Evolutionary conservation across 2,888 invertebrate species (phyloP), one percentile per base, ranked within the genome.

Genomic region (Coenonympha arcania): DNA sequence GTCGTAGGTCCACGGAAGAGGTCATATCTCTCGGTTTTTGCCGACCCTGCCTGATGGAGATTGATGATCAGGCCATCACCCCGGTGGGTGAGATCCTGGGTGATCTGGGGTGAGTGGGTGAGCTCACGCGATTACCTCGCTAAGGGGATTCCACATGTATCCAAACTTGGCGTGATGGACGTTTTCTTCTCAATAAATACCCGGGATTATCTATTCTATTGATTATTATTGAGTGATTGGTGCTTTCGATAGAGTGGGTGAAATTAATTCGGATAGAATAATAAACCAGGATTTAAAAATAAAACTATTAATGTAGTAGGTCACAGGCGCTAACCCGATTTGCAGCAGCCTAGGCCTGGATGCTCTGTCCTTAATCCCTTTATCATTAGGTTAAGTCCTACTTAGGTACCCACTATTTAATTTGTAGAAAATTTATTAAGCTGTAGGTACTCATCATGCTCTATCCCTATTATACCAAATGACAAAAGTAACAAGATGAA

Each of bases 111-210:
- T 5, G 20, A 15, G 31, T 9, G 43, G 33, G 39, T n/a, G 13
- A 20, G 20, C 78, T 74, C 71, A 71, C 73, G 70, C 79, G 80
- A 78, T 80, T 81, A 82, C 68, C 66, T 68, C 65, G 72, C 73
- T 66, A 68, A 74, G 80, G 76, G 40, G 43, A 75, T 75, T 34
- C 40, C 82, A 79, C 80, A 84, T 84, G 82, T 81, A 86, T 84
- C 81, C 85, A 85, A 85, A 86, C 85, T 85, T 84, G 76, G 62
- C 65, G 61, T 82, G 83, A 86, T 79, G 76, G 84, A 84, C 83
- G 80, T 79, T 80, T 51, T 78, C 82, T 83, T 82, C 76, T 69
- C 69, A 51, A 50, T 53, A 55, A 49, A 55, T 44, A 50, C 37
- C 49, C 48, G 56, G 28, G 54, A 48, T 59, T 57, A 61, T 61